phyloP scores from a whole-genome alignment of 2,797 vertebrate species.

The Onychomys leucogaster region DNA sequence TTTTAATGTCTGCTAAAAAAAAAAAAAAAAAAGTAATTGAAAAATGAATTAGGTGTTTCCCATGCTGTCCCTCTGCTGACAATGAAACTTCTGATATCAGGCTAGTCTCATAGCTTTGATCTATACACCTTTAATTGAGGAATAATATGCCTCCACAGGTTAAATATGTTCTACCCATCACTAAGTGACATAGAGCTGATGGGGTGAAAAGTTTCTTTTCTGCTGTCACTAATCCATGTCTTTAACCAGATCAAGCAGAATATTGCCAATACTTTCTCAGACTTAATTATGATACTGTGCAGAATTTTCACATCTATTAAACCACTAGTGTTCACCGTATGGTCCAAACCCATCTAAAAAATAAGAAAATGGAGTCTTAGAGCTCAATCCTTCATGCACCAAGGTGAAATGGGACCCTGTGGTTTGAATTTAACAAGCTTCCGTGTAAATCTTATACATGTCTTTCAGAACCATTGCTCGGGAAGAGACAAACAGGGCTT shows the following conservation, averaged over 20 bases:
- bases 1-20: constrained; percentile 78
- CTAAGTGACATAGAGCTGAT: neutral
- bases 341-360: neutral
- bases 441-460: neutral
- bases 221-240: neutral
- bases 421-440: constrained; percentile 35
- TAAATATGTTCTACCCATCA: constrained; percentile 16
- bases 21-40: constrained; percentile 63
- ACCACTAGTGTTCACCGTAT: constrained; percentile 32
- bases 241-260: constrained; percentile 56
- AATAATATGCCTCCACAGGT: neutral
- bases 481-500: neutral
- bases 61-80: constrained; percentile 73
- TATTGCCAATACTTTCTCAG: neutral
- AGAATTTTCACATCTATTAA: constrained; percentile 32
- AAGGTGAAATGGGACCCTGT: neutral
- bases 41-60: constrained; percentile 78
- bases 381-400: neutral
- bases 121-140: constrained; percentile 75
- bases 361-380: neutral
- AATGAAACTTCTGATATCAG: constrained; percentile 77
- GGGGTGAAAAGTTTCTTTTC: neutral
- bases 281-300: constrained; percentile 47
- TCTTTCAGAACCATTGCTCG: neutral
- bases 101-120: constrained; percentile 41